These are phyloP conservation scores for Cephonodes hylas DNA, from an alignment of 2,888 invertebrate genomes.

Conservation along the genomic window DNA sequence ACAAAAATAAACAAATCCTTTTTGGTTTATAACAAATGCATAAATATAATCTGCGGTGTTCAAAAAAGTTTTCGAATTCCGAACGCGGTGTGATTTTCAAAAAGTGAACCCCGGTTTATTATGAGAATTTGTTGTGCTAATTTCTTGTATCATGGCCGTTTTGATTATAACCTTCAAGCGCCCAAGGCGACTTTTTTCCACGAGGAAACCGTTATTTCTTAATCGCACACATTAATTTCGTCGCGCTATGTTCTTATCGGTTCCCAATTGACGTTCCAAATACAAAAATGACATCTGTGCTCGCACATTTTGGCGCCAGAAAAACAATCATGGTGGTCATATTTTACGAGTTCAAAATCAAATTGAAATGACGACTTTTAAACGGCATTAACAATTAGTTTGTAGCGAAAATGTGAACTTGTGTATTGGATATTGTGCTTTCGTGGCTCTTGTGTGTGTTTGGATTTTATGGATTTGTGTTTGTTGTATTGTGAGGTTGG, in stretches of 20 bases:
- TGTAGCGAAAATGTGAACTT: conserved; percentile 34
- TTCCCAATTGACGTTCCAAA: conserved; percentile 26
- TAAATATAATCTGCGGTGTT: conserved; percentile 1
- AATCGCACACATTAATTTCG: conserved; percentile 32
- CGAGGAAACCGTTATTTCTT: conserved; percentile 36
- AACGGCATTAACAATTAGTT: conserved; percentile 20
- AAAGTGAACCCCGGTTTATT: neutral
- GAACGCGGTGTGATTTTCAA: neutral
- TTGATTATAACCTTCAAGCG: conserved; percentile 53
- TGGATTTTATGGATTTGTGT: conserved; percentile 18
- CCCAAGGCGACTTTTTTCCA: conserved; percentile 35
- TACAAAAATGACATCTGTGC: conserved; percentile 58
- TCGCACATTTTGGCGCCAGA: conserved; percentile 69
- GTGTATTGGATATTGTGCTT: conserved; percentile 26
- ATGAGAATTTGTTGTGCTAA: conserved; percentile 32
- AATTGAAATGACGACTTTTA: conserved; percentile 72
- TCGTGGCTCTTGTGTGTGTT: conserved; percentile 27
- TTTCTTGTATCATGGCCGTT: conserved; percentile 48
- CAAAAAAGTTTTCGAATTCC: neutral
- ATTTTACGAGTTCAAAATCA: conserved; percentile 73
- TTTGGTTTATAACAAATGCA: conserved; percentile 18
- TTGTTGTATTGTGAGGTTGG: conserved; percentile 21
- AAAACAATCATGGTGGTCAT: conserved; percentile 66
- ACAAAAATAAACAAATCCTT: conserved; percentile 73
- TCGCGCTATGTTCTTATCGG: conserved; percentile 21